Evolutionary conservation across 2,113 vertebrate species (phyloP).

Genomic region (Xyliphius kryptos): DNA sequence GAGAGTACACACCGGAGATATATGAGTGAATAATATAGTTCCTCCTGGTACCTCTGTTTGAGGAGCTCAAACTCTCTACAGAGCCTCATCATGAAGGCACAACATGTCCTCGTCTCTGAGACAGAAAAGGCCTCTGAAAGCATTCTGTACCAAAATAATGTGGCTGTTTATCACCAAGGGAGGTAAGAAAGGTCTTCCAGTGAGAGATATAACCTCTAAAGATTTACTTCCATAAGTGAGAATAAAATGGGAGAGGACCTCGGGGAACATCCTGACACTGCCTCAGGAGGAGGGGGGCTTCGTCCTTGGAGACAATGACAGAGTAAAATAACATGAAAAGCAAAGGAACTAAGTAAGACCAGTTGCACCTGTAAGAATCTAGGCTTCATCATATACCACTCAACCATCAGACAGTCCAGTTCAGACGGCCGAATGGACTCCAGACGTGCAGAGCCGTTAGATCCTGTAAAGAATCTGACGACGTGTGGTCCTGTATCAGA

Average conservation of each 20-base stretch:
- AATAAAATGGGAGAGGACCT: conserved; percentile 22
- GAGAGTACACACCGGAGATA: conserved; percentile 4
- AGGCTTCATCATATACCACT: conserved; percentile 32
- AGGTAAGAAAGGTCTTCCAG: conserved; percentile 28
- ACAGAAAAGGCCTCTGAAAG: conserved; percentile 30
- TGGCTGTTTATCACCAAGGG: conserved; percentile 34
- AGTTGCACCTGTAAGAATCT: conserved; percentile 1
- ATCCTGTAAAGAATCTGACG: conserved; percentile 15
- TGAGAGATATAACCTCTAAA: conserved; percentile 30
- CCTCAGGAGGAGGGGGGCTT: neutral
- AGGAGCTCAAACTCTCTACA: conserved; percentile 27
- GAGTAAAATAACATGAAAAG: neutral
- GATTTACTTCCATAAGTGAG: conserved; percentile 8
- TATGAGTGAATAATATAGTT: conserved; percentile 32
- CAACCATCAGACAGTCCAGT: neutral
- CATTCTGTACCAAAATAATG: conserved; percentile 32
- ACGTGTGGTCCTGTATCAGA: conserved; percentile 10
- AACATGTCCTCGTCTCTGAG: conserved; percentile 14
- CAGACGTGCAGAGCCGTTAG: conserved; percentile 33
- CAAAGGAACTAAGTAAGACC: conserved; percentile 4
- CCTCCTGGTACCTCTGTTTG: conserved; percentile 22
- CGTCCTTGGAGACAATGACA: conserved; percentile 4
- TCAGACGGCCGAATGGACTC: conserved; percentile 12
- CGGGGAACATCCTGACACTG: conserved; percentile 28
- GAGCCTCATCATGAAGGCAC: conserved; percentile 34